Evolutionary conservation across 2,113 vertebrate species (phyloP), one percentile per base, ranked within the genome.

Genomic region (Ranitomeya imitator): DNA sequence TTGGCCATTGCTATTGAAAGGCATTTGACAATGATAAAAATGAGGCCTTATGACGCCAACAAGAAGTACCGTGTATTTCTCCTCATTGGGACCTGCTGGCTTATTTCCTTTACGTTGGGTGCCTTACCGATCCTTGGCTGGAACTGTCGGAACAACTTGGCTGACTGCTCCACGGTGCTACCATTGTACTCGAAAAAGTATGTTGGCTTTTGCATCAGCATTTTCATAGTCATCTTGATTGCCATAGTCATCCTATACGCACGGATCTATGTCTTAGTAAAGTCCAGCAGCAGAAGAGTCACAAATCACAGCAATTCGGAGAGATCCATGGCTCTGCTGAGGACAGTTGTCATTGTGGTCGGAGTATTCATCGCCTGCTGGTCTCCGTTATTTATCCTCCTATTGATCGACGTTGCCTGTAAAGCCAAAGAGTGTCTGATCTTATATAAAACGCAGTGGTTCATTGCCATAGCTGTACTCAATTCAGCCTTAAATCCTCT

Each of bases 11-110:
- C 98, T 2, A 98, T 99, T 6, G 98, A 99, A 90, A 92, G 98
- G 67, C 97, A 99, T 93, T 93, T 99, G 92, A 99, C 98, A 11
- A 99, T 99, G 98, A 97, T 99, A 91, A 99, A 99, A 94, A 99
- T 99, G 98, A 96, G 97, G 91, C 97, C 98, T 2, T 99, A 99
- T 0, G 96, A 99, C 0, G 95, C 96, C 21, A 99, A 96, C 91
- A 98, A 98, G 93, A 99, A 97, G 82, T 96, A 98, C 93, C 94
- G 98, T 6, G 98, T 99, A 54, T 98, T 99, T 77, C 94, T 99
- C 10, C 96, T 99, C 19, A 99, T 99, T 69, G 98, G 97, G 59
- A 94, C 94, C 2, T 99, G 97, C 91, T 99, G 98, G 98, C 91
- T 99, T 57, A 95, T 99, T 11, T 97, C 97, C 0, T 77, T 98